A percentile compares a stretch with the other conserved stretches of the same genome.
phyloP scores from a whole-genome alignment of 2,113 vertebrate species.

The Dasyurus viverrinus region DNA sequence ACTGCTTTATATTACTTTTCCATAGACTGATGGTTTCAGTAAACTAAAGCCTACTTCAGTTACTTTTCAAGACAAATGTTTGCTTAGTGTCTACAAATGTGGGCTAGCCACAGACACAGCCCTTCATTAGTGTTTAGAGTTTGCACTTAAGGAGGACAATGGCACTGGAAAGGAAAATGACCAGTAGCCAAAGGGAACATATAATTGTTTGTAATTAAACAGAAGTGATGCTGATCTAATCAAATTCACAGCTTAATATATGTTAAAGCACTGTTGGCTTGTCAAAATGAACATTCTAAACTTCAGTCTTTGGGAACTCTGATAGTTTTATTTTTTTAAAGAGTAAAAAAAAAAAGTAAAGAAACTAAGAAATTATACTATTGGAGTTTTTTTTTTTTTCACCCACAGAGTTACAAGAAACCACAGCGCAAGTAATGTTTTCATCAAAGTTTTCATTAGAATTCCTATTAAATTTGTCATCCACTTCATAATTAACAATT shows the following conservation, averaged over 20 bases:
- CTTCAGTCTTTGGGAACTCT: constrained; percentile 74
- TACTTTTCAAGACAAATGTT: constrained; percentile 77
- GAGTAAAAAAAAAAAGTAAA: constrained; percentile 74
- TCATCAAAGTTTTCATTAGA: constrained; percentile 85
- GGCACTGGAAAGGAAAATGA: constrained; percentile 78
- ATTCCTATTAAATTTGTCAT: constrained; percentile 83
- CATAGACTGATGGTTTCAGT: constrained; percentile 64
- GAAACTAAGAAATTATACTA: constrained; percentile 78
- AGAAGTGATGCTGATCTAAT: constrained; percentile 79
- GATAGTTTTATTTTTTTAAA: constrained; percentile 48
- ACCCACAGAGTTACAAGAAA: constrained; percentile 82
- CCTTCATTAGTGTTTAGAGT: constrained; percentile 77
- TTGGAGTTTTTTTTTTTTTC: constrained; percentile 73
- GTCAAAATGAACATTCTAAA: constrained; percentile 76
- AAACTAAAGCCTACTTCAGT: constrained; percentile 76
- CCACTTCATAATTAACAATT: constrained; percentile 84
- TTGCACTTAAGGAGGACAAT: constrained; percentile 79
- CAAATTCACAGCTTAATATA: constrained; percentile 77
- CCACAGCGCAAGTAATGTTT: constrained; percentile 82
- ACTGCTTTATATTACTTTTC: constrained; percentile 65
- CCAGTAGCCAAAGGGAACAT: constrained; percentile 81
- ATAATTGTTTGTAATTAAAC: constrained; percentile 82
- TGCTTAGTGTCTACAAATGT: constrained; percentile 77
- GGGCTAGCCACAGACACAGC: constrained; percentile 54
- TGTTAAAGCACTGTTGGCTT: constrained; percentile 72